Evolutionary conservation across 2,888 invertebrate genomes (phyloP).

Genomic region (Lamellibrachia satsuma): DNA sequence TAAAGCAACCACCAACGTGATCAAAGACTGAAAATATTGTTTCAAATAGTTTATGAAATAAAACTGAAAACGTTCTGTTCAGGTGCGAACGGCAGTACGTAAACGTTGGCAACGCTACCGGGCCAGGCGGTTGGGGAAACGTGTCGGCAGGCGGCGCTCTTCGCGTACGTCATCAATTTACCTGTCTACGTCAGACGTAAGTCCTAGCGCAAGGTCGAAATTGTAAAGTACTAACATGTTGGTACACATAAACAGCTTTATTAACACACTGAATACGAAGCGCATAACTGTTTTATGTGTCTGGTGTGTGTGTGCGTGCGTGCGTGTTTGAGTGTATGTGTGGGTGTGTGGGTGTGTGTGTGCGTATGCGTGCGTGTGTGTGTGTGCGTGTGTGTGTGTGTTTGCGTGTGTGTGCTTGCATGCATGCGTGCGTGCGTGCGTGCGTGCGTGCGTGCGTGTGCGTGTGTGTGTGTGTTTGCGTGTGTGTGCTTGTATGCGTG

Average conservation of each 20-base stretch:
- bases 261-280: too few relatives aligned
- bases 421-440: not conserved
- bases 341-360: not conserved
- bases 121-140: slow-evolving; percentile 47
- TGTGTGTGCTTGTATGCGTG: too few relatives aligned
- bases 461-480: too few relatives aligned
- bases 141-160: slow-evolving; percentile 50
- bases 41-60: not conserved
- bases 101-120: slow-evolving; percentile 58
- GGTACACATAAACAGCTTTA: too few relatives aligned
- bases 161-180: slow-evolving; percentile 51
- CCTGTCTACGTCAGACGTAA: slow-evolving; percentile 13
- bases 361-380: not conserved
- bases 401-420: not conserved
- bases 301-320: too few relatives aligned
- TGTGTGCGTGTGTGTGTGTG: not conserved
- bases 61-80: slow-evolving; percentile 27
- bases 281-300: too few relatives aligned
- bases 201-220: not conserved
- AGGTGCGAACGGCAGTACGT: slow-evolving; percentile 56
- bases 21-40: too few relatives aligned
- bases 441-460: not conserved
- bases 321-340: too few relatives aligned
- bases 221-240: too few relatives aligned
- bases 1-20: too few relatives aligned